Evolutionary conservation across 1,140 invertebrate species (phyloP).

Genomic region (Nymphalis io): DNA sequence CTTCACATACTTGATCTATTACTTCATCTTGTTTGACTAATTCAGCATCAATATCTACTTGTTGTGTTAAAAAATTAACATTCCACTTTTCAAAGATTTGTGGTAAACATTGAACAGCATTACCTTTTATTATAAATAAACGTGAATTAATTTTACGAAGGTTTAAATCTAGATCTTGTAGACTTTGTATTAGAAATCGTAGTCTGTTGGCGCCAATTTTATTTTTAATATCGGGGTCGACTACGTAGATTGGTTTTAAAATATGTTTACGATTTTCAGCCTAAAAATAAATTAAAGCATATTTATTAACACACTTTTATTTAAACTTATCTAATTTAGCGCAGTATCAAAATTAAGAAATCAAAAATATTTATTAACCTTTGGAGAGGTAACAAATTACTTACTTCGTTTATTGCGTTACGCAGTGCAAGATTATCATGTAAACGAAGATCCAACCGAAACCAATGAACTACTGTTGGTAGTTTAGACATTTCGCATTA

Average conservation of each 20-base stretch:
- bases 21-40: conserved; percentile 82
- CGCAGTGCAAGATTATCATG: conserved; percentile 87
- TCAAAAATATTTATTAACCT: background rate
- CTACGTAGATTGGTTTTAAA: conserved; percentile 85
- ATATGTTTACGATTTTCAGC: conserved; percentile 73
- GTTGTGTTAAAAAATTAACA: conserved; percentile 84
- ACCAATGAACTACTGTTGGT: conserved; percentile 84
- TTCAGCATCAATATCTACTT: conserved; percentile 88
- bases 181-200: conserved; percentile 85
- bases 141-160: conserved; percentile 80
- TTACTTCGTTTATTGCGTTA: conserved; percentile 81
- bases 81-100: conserved; percentile 86
- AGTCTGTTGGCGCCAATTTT: conserved; percentile 85
- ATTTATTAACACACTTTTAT: conserved; percentile 16
- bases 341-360: background rate
- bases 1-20: conserved; percentile 83
- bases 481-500: conserved; percentile 48
- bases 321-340: too few species aligned
- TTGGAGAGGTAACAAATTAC: conserved; percentile 7
- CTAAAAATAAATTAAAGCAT: conserved; percentile 43
- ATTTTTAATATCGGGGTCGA: conserved; percentile 85
- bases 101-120: conserved; percentile 83
- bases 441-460: conserved; percentile 86
- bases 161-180: conserved; percentile 85
- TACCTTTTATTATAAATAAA: conserved; percentile 85